Conservation (phyloP, 2,113 vertebrate genomes). For the Heterochromis multidens region DNA sequence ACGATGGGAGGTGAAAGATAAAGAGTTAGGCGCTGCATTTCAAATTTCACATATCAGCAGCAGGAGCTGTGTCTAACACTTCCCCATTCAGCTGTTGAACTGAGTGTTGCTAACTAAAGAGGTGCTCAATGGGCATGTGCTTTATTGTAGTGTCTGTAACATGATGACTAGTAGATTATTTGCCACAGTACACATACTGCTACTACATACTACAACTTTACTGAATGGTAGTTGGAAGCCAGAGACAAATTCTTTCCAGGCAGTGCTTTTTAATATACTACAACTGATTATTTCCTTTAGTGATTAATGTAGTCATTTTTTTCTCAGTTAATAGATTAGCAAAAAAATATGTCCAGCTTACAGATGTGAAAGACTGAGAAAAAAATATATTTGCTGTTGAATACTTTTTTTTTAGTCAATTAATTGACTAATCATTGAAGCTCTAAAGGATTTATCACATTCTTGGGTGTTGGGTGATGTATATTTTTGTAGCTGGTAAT, state of each 20-base stretch:
- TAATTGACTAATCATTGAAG: background rate
- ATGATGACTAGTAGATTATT: background rate
- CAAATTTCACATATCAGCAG: conserved; percentile 16
- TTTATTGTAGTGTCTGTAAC: conserved; percentile 14
- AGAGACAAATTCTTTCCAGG: background rate
- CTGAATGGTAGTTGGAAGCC: background rate
- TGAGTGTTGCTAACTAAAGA: conserved; percentile 14
- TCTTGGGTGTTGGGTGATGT: background rate
- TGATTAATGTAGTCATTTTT: background rate
- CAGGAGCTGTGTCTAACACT: background rate
- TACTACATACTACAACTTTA: background rate
- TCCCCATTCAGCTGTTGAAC: conserved; percentile 14
- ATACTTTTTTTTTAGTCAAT: background rate
- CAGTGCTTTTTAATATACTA: background rate
- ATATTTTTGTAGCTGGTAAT: too few relatives aligned
- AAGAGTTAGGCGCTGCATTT: conserved; percentile 14
- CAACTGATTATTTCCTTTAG: background rate
- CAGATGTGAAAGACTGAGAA: background rate
- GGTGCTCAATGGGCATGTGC: background rate
- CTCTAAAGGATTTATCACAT: background rate
- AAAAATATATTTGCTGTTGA: background rate
- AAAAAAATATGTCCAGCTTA: background rate
- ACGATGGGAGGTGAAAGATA: conserved; percentile 29
- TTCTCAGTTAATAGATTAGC: background rate
- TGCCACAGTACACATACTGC: background rate